Conservation (phyloP, 2,113 vertebrate genomes). For the Hippoglossus stenolepis region DNA sequence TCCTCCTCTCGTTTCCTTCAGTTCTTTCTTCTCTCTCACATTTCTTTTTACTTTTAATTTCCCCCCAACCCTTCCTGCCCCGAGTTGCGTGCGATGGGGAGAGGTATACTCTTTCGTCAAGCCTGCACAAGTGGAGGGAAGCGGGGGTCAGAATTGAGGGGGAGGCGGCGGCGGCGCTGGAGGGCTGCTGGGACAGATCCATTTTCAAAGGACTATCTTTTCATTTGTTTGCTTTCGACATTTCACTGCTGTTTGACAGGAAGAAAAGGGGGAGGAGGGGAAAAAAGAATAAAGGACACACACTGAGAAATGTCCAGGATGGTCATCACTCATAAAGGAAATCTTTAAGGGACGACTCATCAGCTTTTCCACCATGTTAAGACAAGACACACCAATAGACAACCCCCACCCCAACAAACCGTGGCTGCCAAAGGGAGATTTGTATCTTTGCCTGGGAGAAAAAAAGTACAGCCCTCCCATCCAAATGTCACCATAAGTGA, state of each 20-base stretch:
- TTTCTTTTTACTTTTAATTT: conserved; percentile 38
- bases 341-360: conserved; percentile 71
- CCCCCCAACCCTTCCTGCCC: conserved; percentile 10
- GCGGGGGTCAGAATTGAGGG: conserved; percentile 41
- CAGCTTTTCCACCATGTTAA: conserved; percentile 64
- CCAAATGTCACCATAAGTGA: conserved; percentile 63
- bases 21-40: conserved; percentile 25
- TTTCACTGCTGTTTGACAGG: conserved; percentile 70
- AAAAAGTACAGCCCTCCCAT: conserved; percentile 41
- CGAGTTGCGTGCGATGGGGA: conserved; percentile 72
- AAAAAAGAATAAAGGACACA: conserved; percentile 23
- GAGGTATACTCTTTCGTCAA: conserved; percentile 77
- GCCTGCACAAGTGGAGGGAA: conserved; percentile 70
- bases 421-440: conserved; percentile 70
- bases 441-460: conserved; percentile 61
- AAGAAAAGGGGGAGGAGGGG: not conserved
- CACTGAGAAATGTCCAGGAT: conserved; percentile 62
- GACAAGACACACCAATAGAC: conserved; percentile 53
- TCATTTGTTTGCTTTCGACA: conserved; percentile 78
- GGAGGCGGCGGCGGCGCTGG: conserved; percentile 22
- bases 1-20: conserved; percentile 37
- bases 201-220: conserved; percentile 82
- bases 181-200: conserved; percentile 67
- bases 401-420: conserved; percentile 39
- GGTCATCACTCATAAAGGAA: conserved; percentile 70